Conservation (phyloP, 2,888 invertebrate species). For the Napeogenes sylphis region DNA sequence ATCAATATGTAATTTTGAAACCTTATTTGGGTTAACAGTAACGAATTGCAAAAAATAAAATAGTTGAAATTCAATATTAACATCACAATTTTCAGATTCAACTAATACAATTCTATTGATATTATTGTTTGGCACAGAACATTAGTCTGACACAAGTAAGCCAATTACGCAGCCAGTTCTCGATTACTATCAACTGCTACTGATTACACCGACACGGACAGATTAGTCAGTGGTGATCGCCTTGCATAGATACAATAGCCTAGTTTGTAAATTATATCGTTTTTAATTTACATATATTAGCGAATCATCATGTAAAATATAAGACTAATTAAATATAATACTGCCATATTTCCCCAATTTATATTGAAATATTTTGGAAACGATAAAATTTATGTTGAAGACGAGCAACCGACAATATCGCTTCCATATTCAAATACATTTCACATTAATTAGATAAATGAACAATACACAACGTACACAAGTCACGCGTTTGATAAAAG, state of each 20-base stretch:
- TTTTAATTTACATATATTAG: too few relatives aligned
- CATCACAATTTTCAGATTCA: too few relatives aligned
- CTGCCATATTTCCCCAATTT: not conserved
- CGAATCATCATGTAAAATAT: too few relatives aligned
- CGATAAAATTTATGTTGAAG: not conserved
- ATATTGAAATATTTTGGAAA: not conserved
- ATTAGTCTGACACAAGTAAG: not conserved
- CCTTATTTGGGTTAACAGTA: too few relatives aligned
- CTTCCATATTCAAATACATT: not conserved
- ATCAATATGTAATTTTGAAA: too few relatives aligned
- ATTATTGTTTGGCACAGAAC: not conserved
- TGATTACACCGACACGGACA: conserved; percentile 1
- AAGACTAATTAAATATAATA: not conserved
- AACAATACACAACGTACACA: conserved; percentile 6
- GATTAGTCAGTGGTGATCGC: not conserved
- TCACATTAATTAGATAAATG: conserved; percentile 3
- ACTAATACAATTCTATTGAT: not conserved
- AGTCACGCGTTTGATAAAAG: conserved; percentile 24
- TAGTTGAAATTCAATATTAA: too few relatives aligned
- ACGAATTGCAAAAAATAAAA: too few relatives aligned
- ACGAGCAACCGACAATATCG: not conserved
- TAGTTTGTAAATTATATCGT: too few relatives aligned
- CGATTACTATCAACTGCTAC: conserved; percentile 6
- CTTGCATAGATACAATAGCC: not conserved
- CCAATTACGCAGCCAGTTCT: not conserved